A percentile compares a stretch with the other conserved stretches of the same genome.
Conservation (phyloP, 2,888 invertebrate genomes). For the Cephus pygmeus region DNA sequence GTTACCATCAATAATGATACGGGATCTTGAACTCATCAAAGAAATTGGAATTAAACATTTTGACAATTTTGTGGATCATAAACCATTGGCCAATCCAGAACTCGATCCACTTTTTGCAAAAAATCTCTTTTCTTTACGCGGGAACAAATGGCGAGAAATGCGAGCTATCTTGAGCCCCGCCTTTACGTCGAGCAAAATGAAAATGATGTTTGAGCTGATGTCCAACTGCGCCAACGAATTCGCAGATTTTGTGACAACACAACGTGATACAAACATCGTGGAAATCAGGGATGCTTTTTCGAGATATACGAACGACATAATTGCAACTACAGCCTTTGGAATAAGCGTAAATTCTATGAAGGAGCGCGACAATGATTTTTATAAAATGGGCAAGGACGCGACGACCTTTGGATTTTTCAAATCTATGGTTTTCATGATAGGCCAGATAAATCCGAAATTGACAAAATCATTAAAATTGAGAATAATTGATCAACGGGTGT, state of each 20-base stretch:
- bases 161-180: conserved; percentile 68
- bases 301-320: conserved; percentile 49
- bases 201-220: conserved; percentile 68
- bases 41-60: conserved; percentile 41
- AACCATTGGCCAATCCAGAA: conserved; percentile 27
- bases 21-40: conserved; percentile 46
- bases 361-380: conserved; percentile 52
- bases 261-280: conserved; percentile 28
- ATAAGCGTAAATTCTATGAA: conserved; percentile 49
- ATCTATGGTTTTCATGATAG: conserved; percentile 29
- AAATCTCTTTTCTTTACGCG: conserved; percentile 45
- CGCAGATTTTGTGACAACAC: conserved; percentile 37
- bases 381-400: conserved; percentile 35
- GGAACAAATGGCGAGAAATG: conserved; percentile 68
- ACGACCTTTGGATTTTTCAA: conserved; percentile 22
- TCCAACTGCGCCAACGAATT: conserved; percentile 52
- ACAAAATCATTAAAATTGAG: conserved; percentile 34
- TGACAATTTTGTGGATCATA: conserved; percentile 41
- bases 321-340: conserved; percentile 53
- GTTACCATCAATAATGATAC: conserved; percentile 37
- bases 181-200: conserved; percentile 72
- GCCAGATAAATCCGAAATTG: conserved; percentile 29
- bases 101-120: conserved; percentile 41
- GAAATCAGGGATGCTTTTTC: conserved; percentile 54
- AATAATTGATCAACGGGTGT: conserved; percentile 16